phyloP scores from a whole-genome alignment of 1,140 invertebrate species.

The Drosophila grimshawi region DNA sequence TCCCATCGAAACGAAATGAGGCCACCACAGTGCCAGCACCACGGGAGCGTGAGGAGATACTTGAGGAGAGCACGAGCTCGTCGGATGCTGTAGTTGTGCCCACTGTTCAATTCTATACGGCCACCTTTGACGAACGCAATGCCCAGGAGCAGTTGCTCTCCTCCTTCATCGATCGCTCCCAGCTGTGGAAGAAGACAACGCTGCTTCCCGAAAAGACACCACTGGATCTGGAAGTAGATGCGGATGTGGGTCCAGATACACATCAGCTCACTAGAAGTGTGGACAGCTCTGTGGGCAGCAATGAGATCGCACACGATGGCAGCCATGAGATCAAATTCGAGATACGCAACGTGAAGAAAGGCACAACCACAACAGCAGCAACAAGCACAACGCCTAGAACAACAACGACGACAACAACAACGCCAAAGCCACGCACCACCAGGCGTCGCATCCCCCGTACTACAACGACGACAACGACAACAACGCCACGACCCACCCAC shows the following conservation, averaged over 20 bases:
- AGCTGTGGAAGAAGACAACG: conserved; percentile 73
- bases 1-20: conserved; percentile 26
- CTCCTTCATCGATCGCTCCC: conserved; percentile 77
- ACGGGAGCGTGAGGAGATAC: conserved; percentile 74
- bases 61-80: conserved; percentile 76
- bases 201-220: conserved; percentile 42
- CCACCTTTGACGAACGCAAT: conserved; percentile 77
- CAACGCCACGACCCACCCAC: conserved; percentile 86
- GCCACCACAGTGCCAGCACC: conserved; percentile 50
- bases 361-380: conserved; percentile 47
- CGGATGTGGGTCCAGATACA: conserved; percentile 40
- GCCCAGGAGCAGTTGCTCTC: conserved; percentile 76
- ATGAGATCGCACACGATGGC: conserved; percentile 71
- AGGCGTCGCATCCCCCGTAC: conserved; percentile 85
- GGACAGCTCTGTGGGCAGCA: conserved; percentile 60
- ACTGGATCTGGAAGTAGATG: conserved; percentile 17
- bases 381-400: conserved; percentile 84
- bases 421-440: conserved; percentile 85
- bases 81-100: conserved; percentile 70
- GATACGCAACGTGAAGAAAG: conserved; percentile 69
- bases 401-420: conserved; percentile 82
- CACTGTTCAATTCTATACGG: conserved; percentile 82
- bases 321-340: conserved; percentile 81
- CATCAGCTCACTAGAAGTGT: conserved; percentile 70
- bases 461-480: conserved; percentile 86